phyloP scores from a whole-genome alignment of 2,113 vertebrate species.

The Hiodon alosoides region DNA sequence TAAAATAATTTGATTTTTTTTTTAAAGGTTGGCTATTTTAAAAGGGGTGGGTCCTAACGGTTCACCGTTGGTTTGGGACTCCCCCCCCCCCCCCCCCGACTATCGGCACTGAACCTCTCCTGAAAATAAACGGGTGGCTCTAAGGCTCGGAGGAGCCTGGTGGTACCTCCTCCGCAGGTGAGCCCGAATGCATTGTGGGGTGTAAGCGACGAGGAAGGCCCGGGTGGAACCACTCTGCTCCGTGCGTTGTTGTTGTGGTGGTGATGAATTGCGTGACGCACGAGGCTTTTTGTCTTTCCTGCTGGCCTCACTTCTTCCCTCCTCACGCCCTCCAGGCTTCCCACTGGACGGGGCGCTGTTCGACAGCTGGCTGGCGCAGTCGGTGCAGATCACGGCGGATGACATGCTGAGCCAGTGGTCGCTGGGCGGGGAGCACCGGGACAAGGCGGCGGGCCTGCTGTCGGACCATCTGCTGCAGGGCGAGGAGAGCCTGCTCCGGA shows the following conservation, averaged over 20 bases:
- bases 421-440: slow-evolving; percentile 71
- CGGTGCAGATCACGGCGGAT: slow-evolving; percentile 88
- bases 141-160: too few relatives aligned
- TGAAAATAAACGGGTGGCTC: too few relatives aligned
- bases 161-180: too few relatives aligned
- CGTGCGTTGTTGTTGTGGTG: too few relatives aligned
- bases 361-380: slow-evolving; percentile 92
- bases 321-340: slow-evolving; percentile 80
- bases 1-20: too few relatives aligned
- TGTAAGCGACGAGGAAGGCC: too few relatives aligned
- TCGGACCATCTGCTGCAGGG: slow-evolving; percentile 90
- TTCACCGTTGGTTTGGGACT: too few relatives aligned
- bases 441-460: slow-evolving; percentile 76
- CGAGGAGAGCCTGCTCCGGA: slow-evolving; percentile 86
- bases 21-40: too few relatives aligned
- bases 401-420: slow-evolving; percentile 94
- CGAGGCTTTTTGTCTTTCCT: not conserved
- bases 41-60: too few relatives aligned
- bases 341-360: slow-evolving; percentile 89
- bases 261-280: not conserved
- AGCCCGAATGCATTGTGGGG: not conserved
- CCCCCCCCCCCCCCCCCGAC: too few relatives aligned
- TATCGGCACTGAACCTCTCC: too few relatives aligned
- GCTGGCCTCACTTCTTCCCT: not conserved
- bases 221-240: not conserved